Evolutionary conservation across 2,797 vertebrate species (phyloP).

Genomic region (Schizothorax lantsangensis): DNA sequence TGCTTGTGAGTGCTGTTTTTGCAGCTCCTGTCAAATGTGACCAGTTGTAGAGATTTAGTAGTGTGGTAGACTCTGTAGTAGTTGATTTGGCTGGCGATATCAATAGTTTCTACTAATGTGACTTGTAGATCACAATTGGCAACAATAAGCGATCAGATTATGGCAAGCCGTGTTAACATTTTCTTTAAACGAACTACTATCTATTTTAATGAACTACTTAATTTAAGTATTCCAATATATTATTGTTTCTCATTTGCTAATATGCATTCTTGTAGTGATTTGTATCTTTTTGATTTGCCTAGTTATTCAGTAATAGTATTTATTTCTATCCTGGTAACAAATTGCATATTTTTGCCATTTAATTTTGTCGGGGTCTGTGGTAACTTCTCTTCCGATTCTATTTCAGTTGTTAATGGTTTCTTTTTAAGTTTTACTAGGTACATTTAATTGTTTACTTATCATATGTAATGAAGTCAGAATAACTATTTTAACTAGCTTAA

Average conservation of each 20-base stretch:
- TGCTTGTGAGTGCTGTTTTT: constrained; percentile 3
- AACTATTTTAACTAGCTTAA: neutral
- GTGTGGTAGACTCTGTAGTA: constrained; percentile 5
- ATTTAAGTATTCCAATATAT: neutral
- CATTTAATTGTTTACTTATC: neutral
- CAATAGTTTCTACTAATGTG: neutral
- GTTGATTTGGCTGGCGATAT: neutral
- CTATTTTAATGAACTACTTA: neutral
- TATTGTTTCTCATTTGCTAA: neutral
- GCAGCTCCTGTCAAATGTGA: neutral
- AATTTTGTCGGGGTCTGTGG: neutral
- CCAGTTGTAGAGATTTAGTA: neutral
- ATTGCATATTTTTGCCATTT: neutral
- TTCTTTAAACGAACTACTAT: neutral
- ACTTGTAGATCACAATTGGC: neutral
- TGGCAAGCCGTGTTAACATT: neutral
- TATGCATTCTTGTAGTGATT: neutral
- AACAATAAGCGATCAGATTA: neutral
- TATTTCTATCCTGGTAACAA: neutral
- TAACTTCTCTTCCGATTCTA: neutral
- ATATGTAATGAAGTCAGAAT: neutral
- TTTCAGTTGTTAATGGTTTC: neutral
- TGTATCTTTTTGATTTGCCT: neutral
- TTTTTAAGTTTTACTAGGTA: neutral
- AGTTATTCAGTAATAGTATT: neutral